Evolutionary conservation across 2,888 invertebrate species (phyloP).

Genomic region (Drosophila imparisetae): DNA sequence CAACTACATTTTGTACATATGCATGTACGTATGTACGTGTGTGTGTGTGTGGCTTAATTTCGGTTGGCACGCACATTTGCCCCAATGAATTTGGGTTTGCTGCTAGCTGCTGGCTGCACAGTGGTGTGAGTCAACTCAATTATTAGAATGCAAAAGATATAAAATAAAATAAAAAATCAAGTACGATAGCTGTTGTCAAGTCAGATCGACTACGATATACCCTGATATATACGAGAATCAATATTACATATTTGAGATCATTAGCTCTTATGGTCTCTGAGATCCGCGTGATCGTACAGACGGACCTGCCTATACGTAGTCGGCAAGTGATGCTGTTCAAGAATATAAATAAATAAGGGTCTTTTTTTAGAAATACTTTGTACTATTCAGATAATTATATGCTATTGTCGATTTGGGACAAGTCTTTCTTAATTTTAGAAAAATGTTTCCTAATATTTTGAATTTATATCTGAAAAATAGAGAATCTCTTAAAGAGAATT

Average conservation of each 20-base stretch:
- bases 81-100: constrained; percentile 19
- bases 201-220: not conserved
- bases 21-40: not conserved
- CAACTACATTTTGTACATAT: constrained; percentile 34
- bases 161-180: not conserved
- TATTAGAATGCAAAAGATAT: not conserved
- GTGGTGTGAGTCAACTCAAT: not conserved
- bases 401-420: not conserved
- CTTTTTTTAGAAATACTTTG: too few species aligned
- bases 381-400: too few species aligned
- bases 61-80: constrained; percentile 46
- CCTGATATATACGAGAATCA: not conserved
- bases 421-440: not conserved
- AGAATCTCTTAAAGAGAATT: not conserved
- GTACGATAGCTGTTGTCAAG: not conserved
- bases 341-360: too few species aligned
- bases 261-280: too few species aligned
- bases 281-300: too few species aligned
- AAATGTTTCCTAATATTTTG: not conserved
- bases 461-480: not conserved
- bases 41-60: constrained; percentile 40
- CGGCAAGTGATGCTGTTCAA: too few species aligned
- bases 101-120: constrained; percentile 17
- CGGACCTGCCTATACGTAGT: too few species aligned
- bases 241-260: too few species aligned